Percentiles rank a stretch among this genome's conserved stretches.
Evolutionary conservation across 1,140 invertebrate species (phyloP).

Genomic region (Helicoverpa zea): DNA sequence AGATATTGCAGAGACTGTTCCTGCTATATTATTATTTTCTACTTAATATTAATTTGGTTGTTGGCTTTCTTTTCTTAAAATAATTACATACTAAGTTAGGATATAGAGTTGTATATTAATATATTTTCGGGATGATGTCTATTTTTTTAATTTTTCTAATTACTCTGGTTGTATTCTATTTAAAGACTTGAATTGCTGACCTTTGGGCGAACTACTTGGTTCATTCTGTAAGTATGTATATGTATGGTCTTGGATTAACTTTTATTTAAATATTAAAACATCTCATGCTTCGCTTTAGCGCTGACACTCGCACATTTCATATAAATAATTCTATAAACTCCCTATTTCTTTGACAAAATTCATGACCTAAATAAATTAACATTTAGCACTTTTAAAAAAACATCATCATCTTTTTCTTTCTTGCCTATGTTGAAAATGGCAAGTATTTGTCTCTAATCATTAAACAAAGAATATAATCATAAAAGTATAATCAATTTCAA

Average conservation of each 20-base stretch:
- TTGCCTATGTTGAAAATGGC: constrained; percentile 4
- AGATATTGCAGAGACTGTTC: too few relatives aligned
- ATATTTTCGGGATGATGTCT: background rate
- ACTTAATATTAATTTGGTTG: too few relatives aligned
- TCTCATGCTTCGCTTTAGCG: background rate
- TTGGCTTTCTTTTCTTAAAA: too few relatives aligned
- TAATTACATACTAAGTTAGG: too few relatives aligned
- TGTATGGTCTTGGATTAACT: constrained; percentile 24
- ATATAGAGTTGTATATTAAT: background rate
- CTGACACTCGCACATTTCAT: background rate
- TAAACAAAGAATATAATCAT: too few relatives aligned
- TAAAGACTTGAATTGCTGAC: constrained; percentile 46
- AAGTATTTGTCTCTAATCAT: background rate
- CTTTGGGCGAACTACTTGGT: constrained; percentile 38
- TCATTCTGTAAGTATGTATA: constrained; percentile 50
- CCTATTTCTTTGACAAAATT: too few relatives aligned
- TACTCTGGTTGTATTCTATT: constrained; percentile 51
- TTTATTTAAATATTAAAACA: constrained; percentile 19
- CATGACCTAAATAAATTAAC: too few relatives aligned
- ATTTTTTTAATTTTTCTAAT: constrained; percentile 19
- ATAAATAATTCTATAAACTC: background rate
- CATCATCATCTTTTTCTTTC: background rate
- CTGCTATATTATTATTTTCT: too few relatives aligned
- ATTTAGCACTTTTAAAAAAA: background rate
- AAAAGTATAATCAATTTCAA: background rate